These are phyloP conservation scores for Procavia capensis DNA, from an alignment of 2,113 vertebrate species.

Conservation along the genomic window DNA sequence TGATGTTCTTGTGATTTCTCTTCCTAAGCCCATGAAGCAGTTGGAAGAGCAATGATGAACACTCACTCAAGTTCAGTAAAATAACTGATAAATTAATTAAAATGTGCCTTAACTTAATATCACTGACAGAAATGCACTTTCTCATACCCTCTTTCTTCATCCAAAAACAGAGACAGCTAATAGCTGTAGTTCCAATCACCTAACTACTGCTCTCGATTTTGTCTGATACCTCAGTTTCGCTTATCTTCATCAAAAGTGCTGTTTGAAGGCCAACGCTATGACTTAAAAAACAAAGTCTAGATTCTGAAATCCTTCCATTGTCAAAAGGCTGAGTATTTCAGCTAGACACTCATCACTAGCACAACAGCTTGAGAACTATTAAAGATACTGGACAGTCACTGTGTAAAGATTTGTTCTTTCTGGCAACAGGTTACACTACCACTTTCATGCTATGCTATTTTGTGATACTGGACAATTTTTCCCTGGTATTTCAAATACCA, in stretches of 20 bases:
- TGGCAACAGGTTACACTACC: conserved; percentile 5
- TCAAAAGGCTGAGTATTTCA: not conserved
- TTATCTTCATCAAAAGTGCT: not conserved
- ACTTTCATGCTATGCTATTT: not conserved
- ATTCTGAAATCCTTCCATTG: not conserved
- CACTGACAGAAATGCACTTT: not conserved
- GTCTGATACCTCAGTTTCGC: not conserved
- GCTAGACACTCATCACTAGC: not conserved
- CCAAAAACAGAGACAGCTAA: not conserved
- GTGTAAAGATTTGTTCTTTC: not conserved
- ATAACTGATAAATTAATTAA: not conserved
- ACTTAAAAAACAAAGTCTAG: not conserved
- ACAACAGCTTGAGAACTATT: not conserved
- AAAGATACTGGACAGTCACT: not conserved
- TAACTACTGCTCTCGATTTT: not conserved
- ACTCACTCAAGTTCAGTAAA: not conserved
- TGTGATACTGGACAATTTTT: no score
- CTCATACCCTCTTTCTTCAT: not conserved
- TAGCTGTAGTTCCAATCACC: not conserved
- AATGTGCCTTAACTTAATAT: not conserved
- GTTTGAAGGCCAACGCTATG: not conserved
- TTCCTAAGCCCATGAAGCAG: not conserved
- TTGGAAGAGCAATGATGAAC: not conserved
- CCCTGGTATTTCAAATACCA: no score
- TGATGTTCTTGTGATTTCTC: not conserved